Conservation (phyloP, 2,888 invertebrate genomes). For the Branchipolynoe longqiensis region DNA sequence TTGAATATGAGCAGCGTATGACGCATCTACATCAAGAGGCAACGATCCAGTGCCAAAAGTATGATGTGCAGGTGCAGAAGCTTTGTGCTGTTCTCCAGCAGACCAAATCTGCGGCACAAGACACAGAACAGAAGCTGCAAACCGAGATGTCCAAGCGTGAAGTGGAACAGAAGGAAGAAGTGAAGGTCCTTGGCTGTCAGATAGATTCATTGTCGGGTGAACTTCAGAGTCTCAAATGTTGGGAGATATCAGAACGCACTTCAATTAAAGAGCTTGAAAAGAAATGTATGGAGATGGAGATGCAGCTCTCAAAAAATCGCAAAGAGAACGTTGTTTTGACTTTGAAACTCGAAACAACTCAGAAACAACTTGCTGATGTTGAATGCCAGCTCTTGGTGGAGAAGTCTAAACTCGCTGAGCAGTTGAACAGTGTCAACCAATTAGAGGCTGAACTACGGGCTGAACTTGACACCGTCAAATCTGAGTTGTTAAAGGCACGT, state of each 20-base stretch:
- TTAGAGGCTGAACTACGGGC: not conserved
- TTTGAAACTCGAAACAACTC: not conserved
- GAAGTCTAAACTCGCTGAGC: not conserved
- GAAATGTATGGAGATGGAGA: constrained; percentile 35
- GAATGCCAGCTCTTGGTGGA: not conserved
- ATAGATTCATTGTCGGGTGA: constrained; percentile 18
- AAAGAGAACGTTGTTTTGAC: constrained; percentile 16
- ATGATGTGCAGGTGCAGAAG: constrained; percentile 15
- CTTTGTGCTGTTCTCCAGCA: not conserved
- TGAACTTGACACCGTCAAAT: constrained; percentile 14
- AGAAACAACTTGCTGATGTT: constrained; percentile 5
- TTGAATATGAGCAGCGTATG: constrained; percentile 19
- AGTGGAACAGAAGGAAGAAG: constrained; percentile 31
- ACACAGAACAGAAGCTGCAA: not conserved
- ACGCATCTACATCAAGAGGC: not conserved
- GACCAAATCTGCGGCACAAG: not conserved
- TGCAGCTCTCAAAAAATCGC: not conserved
- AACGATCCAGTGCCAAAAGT: not conserved
- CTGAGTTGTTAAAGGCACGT: not conserved
- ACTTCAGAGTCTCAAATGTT: constrained; percentile 44
- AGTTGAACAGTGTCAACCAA: not conserved
- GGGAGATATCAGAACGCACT: constrained; percentile 53
- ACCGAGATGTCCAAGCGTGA: not conserved
- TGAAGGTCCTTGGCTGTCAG: constrained; percentile 34
- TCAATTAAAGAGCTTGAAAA: constrained; percentile 39